Evolutionary conservation across 2,113 vertebrate species (phyloP), one percentile per base, ranked within the genome.

Genomic region (Ariopsis seemanni): DNA sequence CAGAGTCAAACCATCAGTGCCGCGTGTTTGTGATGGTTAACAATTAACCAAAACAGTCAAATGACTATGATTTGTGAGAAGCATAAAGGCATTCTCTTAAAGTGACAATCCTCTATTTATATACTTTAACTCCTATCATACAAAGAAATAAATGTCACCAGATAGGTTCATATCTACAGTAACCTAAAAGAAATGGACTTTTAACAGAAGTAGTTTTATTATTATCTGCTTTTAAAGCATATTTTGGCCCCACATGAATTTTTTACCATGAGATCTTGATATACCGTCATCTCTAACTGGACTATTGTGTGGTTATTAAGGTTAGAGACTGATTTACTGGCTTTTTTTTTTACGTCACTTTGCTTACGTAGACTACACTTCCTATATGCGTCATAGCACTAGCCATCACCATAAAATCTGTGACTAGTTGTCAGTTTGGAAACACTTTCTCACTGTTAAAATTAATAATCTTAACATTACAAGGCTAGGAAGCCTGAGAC

Each of bases 361-460:
- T 82, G 69, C 55, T 53, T 48, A 75, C 86, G 69, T 83, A 83
- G 69, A 77, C 55, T 18, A 77, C 20, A 42, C n/a, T 65, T 87
- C 72, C 86, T 58, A 53, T 34, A 63, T 87, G 81, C 71, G 71
- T 83, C 71, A 77, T 48, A 11, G 48, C 42, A 48, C 71, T 34
- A 77, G n/a, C 71, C 57, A 69, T 83, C 80, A 87, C 48, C 86
- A 83, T 77, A 83, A 87, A 83, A 77, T n/a, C 18, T 34, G 53
- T 60, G 57, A 83, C 50, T 25, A 82, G 17, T 65, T 83, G 60
- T 83, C 81, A 63, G n/a, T 83, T 77, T 42, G 69, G 58, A 77
- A 83, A 55, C 8, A 83, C 50, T 63, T 69, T 79, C 79, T 74
- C 65, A 82, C 53, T 75, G 53, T 50, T 83, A 34, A 74, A 75